Base-by-base conservation (phyloP, 2,797 vertebrate genomes). In the Melanogrammus aeglefinus region DNA sequence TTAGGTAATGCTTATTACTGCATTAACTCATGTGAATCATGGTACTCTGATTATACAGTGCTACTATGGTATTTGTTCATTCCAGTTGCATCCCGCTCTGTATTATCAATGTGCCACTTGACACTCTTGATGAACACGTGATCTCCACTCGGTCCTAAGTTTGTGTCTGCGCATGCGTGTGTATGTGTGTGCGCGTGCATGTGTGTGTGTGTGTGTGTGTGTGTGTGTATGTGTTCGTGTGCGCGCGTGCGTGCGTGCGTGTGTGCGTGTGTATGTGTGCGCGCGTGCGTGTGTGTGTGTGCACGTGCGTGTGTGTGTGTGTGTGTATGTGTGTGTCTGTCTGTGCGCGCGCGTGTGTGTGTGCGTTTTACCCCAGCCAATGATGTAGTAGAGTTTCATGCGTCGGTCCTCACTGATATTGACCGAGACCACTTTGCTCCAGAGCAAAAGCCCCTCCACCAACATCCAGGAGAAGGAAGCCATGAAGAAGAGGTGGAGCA, bases 381-480 rank as follows among this genome's bases (percentile, higher is more conserved):
- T 94, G 75, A 92, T 24, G 0, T 97, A 97, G 90, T 96, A 98
- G 66, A 97, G 93, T 76, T 92, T 94, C 96, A 96, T 97, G 77
- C 95, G 91, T 78, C 92, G 93, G 80, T 96, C 95, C 73, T 96
- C 96, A 0, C 92, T 95, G 92, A 97, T 94, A 90, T 97, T 96
- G 66, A 98, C 96, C 0, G 96, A 95, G 0, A 98, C 96, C 1
- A 97, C 97, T 88, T 96, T 98, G 90, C 96, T 98, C 97, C 97
- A 97, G 10, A 99, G 94, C 63, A 98, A 94, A 78, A 98, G 91
- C 0, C 96, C 98, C 84, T 98, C 97, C 29, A 97, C 96, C 91
- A 97, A 88, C 97, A 98, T 97, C 97, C 97, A 98, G 0, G 95
- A 96, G 88, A 98, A 99, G 0, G 96, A 96, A 0, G 94, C 96